Evolutionary conservation across 2,113 vertebrate genomes (phyloP), one percentile per base, ranked within the genome.

Genomic region (Abramis brama): DNA sequence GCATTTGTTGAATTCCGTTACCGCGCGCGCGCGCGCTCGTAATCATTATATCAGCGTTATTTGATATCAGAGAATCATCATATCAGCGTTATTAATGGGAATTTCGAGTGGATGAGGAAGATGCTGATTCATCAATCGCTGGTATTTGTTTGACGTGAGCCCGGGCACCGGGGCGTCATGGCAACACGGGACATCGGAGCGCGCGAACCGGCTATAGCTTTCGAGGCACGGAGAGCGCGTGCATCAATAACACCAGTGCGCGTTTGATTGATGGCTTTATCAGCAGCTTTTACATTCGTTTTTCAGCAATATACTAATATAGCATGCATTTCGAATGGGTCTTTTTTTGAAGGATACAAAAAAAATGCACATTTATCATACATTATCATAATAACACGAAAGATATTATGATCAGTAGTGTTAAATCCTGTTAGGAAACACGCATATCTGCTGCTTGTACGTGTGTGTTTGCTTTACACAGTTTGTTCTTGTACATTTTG

Each of bases 41-140:
- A 71, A 43, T 71, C 33, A 10, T 33, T 0, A 21, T 39, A 39
- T 36, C 30, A 19, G 66, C 30, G 21, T 12, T 25, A 36, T 79
- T 79, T 70, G 7, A 36, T 9, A 36, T 36, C 64, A 68, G 27
- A 17, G 11, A 59, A 59, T 23, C 7, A 60, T 81, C 59, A 47
- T 9, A 52, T 33, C 43, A 19, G 36, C 36, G 78, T n/a, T 25
- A 10, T 80, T 80, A 64, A 59, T 36, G 52, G 27, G n/a, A 6
- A 25, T 45, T 76, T 25, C 33, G 33, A 86, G 62, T 50, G n/a
- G 78, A 64, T 79, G 23, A 60, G n/a, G 76, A 79, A 92, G 89
- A 90, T 93, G 94, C 94, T 93, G 94, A 94, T 93, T 94, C 92
- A 94, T 94, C 94, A 94, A 89, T 91, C 92, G 86, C 80, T 88